Percentiles rank a stretch among this genome's conserved stretches.
These are phyloP conservation scores for Tangara arthus DNA, from an alignment of 2,797 vertebrate species.

Conservation along the genomic window DNA sequence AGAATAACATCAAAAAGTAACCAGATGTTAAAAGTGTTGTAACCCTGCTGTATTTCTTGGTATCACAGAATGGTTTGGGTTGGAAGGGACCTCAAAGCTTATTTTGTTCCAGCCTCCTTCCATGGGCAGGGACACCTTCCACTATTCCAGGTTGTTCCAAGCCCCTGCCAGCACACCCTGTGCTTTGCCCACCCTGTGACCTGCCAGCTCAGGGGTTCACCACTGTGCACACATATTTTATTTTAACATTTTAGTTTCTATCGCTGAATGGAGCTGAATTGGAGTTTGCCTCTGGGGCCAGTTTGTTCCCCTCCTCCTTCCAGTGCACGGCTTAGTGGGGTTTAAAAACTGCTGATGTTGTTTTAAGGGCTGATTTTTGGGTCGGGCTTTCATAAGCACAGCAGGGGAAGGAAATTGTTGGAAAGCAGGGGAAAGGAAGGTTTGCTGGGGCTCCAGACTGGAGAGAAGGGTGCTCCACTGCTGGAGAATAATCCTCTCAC, in stretches of 20 bases:
- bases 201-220: background rate
- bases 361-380: background rate
- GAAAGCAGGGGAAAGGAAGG: background rate
- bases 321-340: background rate
- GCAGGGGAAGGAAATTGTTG: background rate
- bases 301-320: background rate
- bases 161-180: background rate
- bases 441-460: background rate
- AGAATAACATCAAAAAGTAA: background rate
- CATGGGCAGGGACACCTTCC: background rate
- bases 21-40: background rate
- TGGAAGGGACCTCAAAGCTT: background rate
- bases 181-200: background rate
- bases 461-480: background rate
- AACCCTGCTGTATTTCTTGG: background rate
- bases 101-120: background rate
- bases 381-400: background rate
- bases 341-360: slow-evolving; percentile 21
- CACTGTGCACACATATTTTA: accelerated
- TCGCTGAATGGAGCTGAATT: background rate
- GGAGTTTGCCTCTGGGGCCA: background rate
- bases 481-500: background rate
- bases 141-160: background rate
- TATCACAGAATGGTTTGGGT: background rate
- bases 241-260: background rate